A percentile compares a stretch with the other conserved stretches of the same genome.
Evolutionary conservation across 2,888 invertebrate species (phyloP).

Genomic region (Neuroscelio doddi): DNA sequence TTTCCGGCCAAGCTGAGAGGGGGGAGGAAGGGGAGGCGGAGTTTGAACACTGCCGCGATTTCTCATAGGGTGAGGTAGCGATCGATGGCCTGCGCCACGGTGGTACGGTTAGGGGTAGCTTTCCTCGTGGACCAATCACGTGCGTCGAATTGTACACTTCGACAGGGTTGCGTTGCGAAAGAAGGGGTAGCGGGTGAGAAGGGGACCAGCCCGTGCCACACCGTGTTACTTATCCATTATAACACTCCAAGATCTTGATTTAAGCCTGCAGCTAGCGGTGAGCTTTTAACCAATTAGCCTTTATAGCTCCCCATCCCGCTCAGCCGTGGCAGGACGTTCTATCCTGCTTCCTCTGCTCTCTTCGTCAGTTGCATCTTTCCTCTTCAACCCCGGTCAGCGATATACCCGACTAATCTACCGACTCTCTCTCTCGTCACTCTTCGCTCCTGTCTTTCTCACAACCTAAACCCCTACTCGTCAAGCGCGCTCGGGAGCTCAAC

Average conservation of each 20-base stretch:
- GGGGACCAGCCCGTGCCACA: slow-evolving; percentile 60
- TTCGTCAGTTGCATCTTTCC: slow-evolving; percentile 39
- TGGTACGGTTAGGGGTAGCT: slow-evolving; percentile 59
- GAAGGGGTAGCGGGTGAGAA: slow-evolving; percentile 30
- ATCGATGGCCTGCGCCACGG: slow-evolving; percentile 65
- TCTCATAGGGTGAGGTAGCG: slow-evolving; percentile 65
- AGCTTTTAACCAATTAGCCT: slow-evolving; percentile 73
- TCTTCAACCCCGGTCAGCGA: slow-evolving; percentile 55
- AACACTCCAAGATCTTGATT: slow-evolving; percentile 73
- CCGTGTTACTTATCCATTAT: slow-evolving; percentile 73
- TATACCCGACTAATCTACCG: slow-evolving; percentile 64
- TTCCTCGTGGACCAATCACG: slow-evolving; percentile 61
- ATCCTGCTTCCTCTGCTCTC: slow-evolving; percentile 33
- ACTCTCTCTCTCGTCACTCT: slow-evolving; percentile 48
- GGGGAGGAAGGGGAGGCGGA: slow-evolving; percentile 51
- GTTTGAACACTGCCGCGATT: slow-evolving; percentile 56
- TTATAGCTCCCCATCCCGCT: slow-evolving; percentile 65
- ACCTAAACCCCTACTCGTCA: slow-evolving; percentile 7
- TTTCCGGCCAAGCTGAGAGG: slow-evolving; percentile 33
- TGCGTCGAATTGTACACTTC: slow-evolving; percentile 53
- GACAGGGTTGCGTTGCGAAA: slow-evolving; percentile 23
- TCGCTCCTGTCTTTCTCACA: slow-evolving; percentile 21
- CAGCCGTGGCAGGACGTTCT: slow-evolving; percentile 22
- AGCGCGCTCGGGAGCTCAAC: slow-evolving; percentile 29
- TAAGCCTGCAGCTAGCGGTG: slow-evolving; percentile 72